phyloP scores from a whole-genome alignment of 2,888 invertebrate genomes.

The Cosmorhoe ocellata region DNA sequence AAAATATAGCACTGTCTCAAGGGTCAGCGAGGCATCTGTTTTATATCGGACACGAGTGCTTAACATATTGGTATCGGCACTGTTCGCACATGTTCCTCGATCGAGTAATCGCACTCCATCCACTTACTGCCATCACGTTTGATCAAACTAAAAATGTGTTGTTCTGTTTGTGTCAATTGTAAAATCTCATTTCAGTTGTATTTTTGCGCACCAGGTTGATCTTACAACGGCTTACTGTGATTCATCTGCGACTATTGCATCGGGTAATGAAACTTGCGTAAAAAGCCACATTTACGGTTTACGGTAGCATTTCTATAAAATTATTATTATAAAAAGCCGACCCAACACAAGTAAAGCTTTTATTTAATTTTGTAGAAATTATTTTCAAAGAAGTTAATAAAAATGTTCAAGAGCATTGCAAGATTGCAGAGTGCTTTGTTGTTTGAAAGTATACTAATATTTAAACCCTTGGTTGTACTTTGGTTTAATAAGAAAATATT shows the following conservation, averaged over 20 bases:
- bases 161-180: too few relatives aligned
- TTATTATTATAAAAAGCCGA: background rate
- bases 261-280: too few relatives aligned
- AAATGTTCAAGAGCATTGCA: background rate
- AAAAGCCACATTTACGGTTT: too few relatives aligned
- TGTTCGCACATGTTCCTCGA: conserved; percentile 62
- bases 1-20: conserved; percentile 46
- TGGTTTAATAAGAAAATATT: too few relatives aligned
- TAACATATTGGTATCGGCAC: conserved; percentile 46
- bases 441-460: background rate
- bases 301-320: background rate
- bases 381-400: conserved; percentile 9
- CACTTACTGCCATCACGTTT: conserved; percentile 55
- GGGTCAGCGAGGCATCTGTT: conserved; percentile 54
- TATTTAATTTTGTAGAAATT: background rate
- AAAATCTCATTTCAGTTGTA: background rate
- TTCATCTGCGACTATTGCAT: too few relatives aligned
- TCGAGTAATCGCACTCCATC: conserved; percentile 58
- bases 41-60: conserved; percentile 55
- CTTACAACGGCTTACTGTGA: too few relatives aligned
- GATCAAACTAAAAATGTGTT: conserved; percentile 8
- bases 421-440: conserved; percentile 12
- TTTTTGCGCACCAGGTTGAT: background rate
- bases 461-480: conserved; percentile 1
- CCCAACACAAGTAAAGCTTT: background rate